Base-by-base conservation (phyloP, 1,140 invertebrate species). In the Drusus annulatus region DNA sequence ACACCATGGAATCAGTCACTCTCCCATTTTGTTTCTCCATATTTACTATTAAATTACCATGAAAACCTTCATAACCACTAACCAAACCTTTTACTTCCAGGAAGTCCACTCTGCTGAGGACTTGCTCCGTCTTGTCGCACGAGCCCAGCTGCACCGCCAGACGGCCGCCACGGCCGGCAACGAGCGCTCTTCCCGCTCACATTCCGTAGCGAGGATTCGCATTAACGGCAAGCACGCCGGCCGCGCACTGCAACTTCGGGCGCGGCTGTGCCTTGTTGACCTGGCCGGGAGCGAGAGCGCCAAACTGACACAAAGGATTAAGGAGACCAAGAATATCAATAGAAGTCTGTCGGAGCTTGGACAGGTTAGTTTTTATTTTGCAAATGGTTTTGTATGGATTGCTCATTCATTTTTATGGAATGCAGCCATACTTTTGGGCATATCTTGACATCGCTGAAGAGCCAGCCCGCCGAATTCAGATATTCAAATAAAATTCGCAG, bases 261-360 rank as follows among this genome's bases (percentile, higher is more conserved):
- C 79, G 6, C 77, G 82, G 28, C 50, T 83, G 1, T 95, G 95
- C 90, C 88, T 97, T 58, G 95, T 97, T 0, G 96, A 97, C 87
- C 89, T 97, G 80, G 96, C 96, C 15, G 96, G 96, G 13, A 96
- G 94, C 52, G 96, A 97, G 87, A 92, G 95, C 74, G 92, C 94
- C 1, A 96, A 96, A 85, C 94, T 93, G 7, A 94, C 95, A 75
- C 88, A 92, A 84, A 87, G 95, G 79, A 90, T 96, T 63, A 92
- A 91, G 45, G 96, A 97, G 89, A 95, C 95, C 0, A 94, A 95
- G 84, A 94, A 93, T 84, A 96, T 97, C 63, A 97, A 97, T 84
- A 94, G 93, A 74, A 95, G 94, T 36, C 86, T 97, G 6, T 92
- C 94, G 0, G 93, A 94, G 86, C 89, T 97, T 2, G 94, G 94